Evolutionary conservation across 2,888 invertebrate species (phyloP).

Genomic region (Alviniconcha strummeri): DNA sequence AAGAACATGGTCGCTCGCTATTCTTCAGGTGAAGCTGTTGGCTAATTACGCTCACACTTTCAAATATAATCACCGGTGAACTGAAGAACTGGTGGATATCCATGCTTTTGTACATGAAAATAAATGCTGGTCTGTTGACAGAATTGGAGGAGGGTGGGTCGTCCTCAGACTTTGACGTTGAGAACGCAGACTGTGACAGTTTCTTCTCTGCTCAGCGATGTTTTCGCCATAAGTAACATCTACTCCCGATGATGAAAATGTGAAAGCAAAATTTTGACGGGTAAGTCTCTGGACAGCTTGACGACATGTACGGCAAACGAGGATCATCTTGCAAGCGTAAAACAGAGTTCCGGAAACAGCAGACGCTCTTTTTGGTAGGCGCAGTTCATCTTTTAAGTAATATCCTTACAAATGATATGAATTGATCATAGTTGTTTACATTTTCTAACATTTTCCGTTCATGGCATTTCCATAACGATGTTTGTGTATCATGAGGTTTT

Average conservation of each 20-base stretch:
- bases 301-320: neutral
- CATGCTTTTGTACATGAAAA: neutral
- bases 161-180: slow-evolving; percentile 18
- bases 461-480: too few species aligned
- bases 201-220: neutral
- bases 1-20: too few species aligned
- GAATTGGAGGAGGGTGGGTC: neutral
- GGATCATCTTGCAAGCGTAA: neutral
- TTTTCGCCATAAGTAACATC: too few species aligned
- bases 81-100: neutral
- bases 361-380: neutral
- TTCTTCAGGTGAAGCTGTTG: too few species aligned
- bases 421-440: too few species aligned
- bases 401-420: too few species aligned
- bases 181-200: neutral
- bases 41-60: too few species aligned
- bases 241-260: neutral
- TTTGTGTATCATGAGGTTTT: too few species aligned
- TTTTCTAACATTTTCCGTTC: too few species aligned
- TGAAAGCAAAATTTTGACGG: neutral
- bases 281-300: slow-evolving; percentile 2
- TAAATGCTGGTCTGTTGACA: neutral
- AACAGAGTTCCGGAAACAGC: slow-evolving; percentile 2
- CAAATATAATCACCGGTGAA: too few species aligned
- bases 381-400: too few species aligned